A percentile compares a stretch with the other conserved stretches of the same genome.
These are phyloP conservation scores for Coptodon bakossiorum DNA, from an alignment of 2,113 vertebrate genomes.

Conservation along the genomic window DNA sequence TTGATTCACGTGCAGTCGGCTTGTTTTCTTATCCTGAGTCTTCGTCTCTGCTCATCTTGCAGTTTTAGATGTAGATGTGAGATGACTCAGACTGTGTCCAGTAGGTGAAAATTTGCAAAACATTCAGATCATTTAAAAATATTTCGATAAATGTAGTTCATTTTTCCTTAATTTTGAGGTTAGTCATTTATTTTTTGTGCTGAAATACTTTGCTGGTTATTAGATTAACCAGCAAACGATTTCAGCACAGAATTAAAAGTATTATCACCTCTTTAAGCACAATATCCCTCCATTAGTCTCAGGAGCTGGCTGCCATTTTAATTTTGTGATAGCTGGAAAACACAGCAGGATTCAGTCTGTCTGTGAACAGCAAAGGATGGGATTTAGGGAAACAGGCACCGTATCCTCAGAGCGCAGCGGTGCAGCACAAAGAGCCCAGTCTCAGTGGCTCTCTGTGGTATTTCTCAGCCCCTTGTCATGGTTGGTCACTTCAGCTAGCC, in stretches of 20 bases:
- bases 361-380: neutral
- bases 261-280: neutral
- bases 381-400: neutral
- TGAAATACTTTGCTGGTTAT: neutral
- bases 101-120: neutral
- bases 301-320: neutral
- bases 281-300: neutral
- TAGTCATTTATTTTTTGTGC: neutral
- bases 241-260: neutral
- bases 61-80: neutral
- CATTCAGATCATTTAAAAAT: neutral
- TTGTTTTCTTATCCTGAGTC: neutral
- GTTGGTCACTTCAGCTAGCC: neutral
- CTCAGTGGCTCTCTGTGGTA: constrained; percentile 3
- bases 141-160: neutral
- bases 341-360: neutral
- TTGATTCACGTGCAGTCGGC: neutral
- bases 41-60: neutral
- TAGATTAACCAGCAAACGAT: neutral
- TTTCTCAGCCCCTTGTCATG: neutral
- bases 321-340: neutral
- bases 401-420: constrained; percentile 13
- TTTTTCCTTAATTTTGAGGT: neutral
- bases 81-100: neutral
- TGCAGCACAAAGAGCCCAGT: constrained; percentile 5